Evolutionary conservation across 1,140 invertebrate genomes (phyloP), one percentile per base, ranked within the genome.

Genomic region (Nilaparvata lugens): DNA sequence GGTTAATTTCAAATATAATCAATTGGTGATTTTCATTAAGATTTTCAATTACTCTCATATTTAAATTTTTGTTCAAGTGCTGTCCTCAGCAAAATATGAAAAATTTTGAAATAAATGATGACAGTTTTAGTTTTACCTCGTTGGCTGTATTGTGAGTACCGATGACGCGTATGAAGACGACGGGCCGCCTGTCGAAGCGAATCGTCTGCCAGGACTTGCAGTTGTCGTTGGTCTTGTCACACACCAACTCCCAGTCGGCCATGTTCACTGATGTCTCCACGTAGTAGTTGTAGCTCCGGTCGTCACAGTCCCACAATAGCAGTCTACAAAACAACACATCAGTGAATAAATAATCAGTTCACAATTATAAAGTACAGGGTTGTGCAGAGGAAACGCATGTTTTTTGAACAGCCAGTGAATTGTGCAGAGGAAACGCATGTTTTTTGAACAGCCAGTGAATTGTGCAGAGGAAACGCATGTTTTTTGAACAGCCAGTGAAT

Each of bases 281-380:
- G 71, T 93, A 96, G 73, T 95, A 99, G 62, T 89, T 93, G 75
- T 99, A 99, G 64, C 85, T 88, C 40, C 97, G 81, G 72, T 97
- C 91, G 78, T 99, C 97, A 76, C 93, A 97, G 77, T 99, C 96
- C 97, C 97, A 99, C 54, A 99, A 77, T 45, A 98, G 75, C 68
- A 98, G 77, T 68, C 88, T 88, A 66, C 48, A 66, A 65, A 25
- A 43, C 45, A 45, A 35, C 24, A 62, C 38, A 40, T 40, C 9
- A 40, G 51, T 25, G 18, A 48, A 23, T 51, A 25, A 35, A 40
- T 40, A 9, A 9, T 40, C 38, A 40, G n/a, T 40, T n/a, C 38
- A 40, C 9, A 9, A 40, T 40, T 40, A 40, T 40, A 40, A 40
- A 40, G n/a, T 9, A 40, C n/a, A n/a, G n/a, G n/a, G n/a, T n/a